Conservation (phyloP, 2,797 vertebrate species). For the Anabacerthia variegaticeps region DNA sequence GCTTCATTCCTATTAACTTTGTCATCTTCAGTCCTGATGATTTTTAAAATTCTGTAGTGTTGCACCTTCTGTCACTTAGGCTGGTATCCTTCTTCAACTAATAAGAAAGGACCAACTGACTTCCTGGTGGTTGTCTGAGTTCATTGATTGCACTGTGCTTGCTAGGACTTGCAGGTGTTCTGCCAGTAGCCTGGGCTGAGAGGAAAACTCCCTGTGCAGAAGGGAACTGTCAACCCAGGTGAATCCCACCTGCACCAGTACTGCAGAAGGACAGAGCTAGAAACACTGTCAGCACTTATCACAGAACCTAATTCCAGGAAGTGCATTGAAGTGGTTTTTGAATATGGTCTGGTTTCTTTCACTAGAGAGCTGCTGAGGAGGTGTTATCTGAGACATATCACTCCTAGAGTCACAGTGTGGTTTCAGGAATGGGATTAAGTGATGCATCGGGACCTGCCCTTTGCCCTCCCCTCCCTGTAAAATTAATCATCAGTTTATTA, state of each 20-base stretch:
- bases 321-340: neutral
- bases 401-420: neutral
- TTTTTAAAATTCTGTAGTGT: neutral
- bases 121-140: neutral
- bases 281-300: neutral
- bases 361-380: neutral
- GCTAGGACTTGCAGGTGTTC: neutral
- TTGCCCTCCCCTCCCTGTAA: neutral
- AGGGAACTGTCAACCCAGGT: neutral
- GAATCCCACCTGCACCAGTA: neutral
- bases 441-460: neutral
- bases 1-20: neutral
- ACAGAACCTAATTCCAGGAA: neutral
- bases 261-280: neutral
- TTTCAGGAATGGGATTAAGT: neutral
- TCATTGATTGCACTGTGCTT: neutral
- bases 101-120: neutral
- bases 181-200: neutral
- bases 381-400: neutral
- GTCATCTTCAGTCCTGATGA: neutral
- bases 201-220: neutral
- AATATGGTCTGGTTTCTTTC: neutral
- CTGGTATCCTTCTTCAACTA: neutral
- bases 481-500: neutral
- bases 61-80: neutral